Base-by-base conservation (phyloP, 2,797 vertebrate genomes). In the Megalops cyprinoides region DNA sequence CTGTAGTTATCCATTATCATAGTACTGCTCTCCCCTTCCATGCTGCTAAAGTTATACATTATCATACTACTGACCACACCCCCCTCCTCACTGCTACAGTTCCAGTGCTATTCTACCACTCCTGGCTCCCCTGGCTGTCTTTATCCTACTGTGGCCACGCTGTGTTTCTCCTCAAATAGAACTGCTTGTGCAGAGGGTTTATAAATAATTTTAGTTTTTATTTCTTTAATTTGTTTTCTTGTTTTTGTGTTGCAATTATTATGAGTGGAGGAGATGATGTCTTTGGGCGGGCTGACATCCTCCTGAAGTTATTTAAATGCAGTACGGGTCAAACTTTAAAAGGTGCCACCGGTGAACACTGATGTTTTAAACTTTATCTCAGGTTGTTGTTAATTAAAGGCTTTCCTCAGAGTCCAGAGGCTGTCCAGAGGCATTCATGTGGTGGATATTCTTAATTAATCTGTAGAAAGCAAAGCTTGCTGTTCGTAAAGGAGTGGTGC, bases 341-440 rank as follows among this genome's bases (percentile, higher is more conserved):
- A 34, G 60, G 3, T 65, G 28, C 60, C 28, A 34, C 31, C 31
- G 31, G 20, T 9, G 14, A 37, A 65, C 65, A 20, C 31, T 25
- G 39, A 44, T 20, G 23, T 71, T n/a, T 71, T 4, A 1, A 20
- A 44, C 44, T 8, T n/a, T 65, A 37, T 65, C 31, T 34, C 3
- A 1, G 28, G 12, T 34, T 65, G 60, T 20, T 44, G 37, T 20
- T 71, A 71, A 71, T 71, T 42, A 37, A 42, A 71, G 31, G 49
- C 51, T 28, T 76, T 28, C 49, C 14, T 39, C 18, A 28, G 49
- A 76, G 49, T 10, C n/a, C 48, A 76, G 9, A 37, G 18, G 28
- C 48, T 76, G 74, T 55, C 46, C 34, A 37, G 49, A 76, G 49
- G 51, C 31, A 53, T 28, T 55, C 76, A 4, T 31, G 58, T 60